Conservation (phyloP, 2,113 vertebrate genomes). For the Cebidichthys violaceus region DNA sequence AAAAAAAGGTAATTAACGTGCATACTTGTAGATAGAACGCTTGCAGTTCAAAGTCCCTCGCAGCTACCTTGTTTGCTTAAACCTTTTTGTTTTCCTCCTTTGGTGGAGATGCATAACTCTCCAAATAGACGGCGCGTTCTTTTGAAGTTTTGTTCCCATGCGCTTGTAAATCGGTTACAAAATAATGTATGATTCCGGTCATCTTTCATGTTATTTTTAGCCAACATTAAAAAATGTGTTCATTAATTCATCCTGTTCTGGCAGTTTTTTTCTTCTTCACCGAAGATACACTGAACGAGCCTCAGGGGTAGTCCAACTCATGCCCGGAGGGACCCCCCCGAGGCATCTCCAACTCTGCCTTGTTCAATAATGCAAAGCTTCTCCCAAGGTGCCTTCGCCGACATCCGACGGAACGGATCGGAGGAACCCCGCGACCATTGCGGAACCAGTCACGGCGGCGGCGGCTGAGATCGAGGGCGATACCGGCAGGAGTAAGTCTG, state of each 20-base stretch:
- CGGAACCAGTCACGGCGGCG: constrained; percentile 68
- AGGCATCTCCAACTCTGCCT: constrained; percentile 75
- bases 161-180: constrained; percentile 58
- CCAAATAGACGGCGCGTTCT: constrained; percentile 67
- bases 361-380: constrained; percentile 81
- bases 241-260: constrained; percentile 75
- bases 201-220: constrained; percentile 84
- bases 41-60: constrained; percentile 71
- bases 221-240: constrained; percentile 71
- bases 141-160: constrained; percentile 76
- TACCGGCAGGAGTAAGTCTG: constrained; percentile 89
- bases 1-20: constrained; percentile 68
- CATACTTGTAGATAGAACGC: constrained; percentile 67
- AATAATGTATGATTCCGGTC: constrained; percentile 78
- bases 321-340: constrained; percentile 73
- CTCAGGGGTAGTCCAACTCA: constrained; percentile 73
- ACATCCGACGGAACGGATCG: constrained; percentile 59
- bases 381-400: constrained; percentile 71
- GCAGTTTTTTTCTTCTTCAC: constrained; percentile 53
- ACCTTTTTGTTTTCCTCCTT: constrained; percentile 70
- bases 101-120: constrained; percentile 72
- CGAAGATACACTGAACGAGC: constrained; percentile 67
- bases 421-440: constrained; percentile 59
- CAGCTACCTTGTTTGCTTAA: constrained; percentile 76
- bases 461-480: constrained; percentile 84